phyloP scores from a whole-genome alignment of 2,797 vertebrate genomes.

The Macroramphosus scolopax region DNA sequence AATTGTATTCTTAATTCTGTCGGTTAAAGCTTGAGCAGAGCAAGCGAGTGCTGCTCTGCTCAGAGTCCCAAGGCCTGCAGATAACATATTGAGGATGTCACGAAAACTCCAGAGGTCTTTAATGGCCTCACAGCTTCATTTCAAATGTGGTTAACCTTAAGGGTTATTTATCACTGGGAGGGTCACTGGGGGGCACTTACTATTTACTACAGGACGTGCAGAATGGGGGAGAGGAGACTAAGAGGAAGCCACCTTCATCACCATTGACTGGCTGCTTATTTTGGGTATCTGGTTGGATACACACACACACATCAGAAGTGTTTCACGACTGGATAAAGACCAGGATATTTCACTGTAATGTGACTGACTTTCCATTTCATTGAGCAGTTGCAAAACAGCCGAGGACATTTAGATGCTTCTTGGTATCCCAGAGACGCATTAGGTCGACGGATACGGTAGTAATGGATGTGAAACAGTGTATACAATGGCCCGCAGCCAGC shows the following conservation, averaged over 20 bases:
- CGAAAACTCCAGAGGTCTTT: conserved; percentile 73
- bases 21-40: conserved; percentile 14
- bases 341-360: conserved; percentile 30
- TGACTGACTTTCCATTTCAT: conserved; percentile 15
- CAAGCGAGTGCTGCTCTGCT: conserved; percentile 29
- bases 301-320: conserved; percentile 45
- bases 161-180: conserved; percentile 78
- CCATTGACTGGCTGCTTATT: conserved; percentile 29
- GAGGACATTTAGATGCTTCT: conserved; percentile 28
- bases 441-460: conserved; percentile 40
- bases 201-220: conserved; percentile 77
- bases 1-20: conserved; percentile 14
- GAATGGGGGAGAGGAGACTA: conserved; percentile 41
- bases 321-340: conserved; percentile 41
- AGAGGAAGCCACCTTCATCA: conserved; percentile 54
- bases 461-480: conserved; percentile 47
- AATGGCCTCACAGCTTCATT: conserved; percentile 78
- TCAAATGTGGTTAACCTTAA: conserved; percentile 81
- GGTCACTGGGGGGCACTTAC: conserved; percentile 72
- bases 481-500: conserved; percentile 62
- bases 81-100: conserved; percentile 78
- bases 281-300: conserved; percentile 26
- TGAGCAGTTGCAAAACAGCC: conserved; percentile 24
- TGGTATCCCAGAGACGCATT: conserved; percentile 45
- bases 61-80: conserved; percentile 51